Evolutionary conservation across 2,888 invertebrate species (phyloP).

Genomic region (Yponomeuta sedellus): DNA sequence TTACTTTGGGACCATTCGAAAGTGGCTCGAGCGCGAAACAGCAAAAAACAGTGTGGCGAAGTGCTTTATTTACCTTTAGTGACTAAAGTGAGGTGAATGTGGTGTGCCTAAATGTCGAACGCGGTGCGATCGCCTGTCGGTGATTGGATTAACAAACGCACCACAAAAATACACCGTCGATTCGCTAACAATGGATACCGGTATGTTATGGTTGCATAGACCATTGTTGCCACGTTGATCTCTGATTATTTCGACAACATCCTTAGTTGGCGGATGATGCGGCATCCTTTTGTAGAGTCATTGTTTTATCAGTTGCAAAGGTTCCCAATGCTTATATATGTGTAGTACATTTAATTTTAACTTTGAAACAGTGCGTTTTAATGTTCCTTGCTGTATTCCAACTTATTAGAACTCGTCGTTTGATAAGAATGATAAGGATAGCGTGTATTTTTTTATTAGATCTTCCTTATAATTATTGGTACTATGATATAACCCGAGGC

Average conservation of each 20-base stretch:
- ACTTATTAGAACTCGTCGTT: not conserved
- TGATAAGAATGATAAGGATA: not conserved
- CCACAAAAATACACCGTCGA: conserved; percentile 54
- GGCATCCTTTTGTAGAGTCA: conserved; percentile 2
- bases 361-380: too few relatives aligned
- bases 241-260: conserved; percentile 6
- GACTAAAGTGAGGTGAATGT: conserved; percentile 34
- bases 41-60: conserved; percentile 30
- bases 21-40: conserved; percentile 34
- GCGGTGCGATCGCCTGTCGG: not conserved
- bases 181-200: conserved; percentile 64
- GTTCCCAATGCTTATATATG: not conserved
- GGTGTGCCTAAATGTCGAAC: conserved; percentile 51
- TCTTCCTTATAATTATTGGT: not conserved
- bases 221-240: conserved; percentile 17
- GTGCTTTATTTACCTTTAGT: conserved; percentile 40
- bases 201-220: conserved; percentile 42
- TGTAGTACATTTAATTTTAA: too few relatives aligned
- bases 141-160: conserved; percentile 62
- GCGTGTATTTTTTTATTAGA: not conserved
- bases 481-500: not conserved
- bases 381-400: too few relatives aligned
- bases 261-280: conserved; percentile 1
- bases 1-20: conserved; percentile 43
- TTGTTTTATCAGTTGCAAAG: not conserved